These are phyloP conservation scores for Zoanthus sociatus DNA, from an alignment of 92 coral and sea anemone species.

Conservation along the genomic window DNA sequence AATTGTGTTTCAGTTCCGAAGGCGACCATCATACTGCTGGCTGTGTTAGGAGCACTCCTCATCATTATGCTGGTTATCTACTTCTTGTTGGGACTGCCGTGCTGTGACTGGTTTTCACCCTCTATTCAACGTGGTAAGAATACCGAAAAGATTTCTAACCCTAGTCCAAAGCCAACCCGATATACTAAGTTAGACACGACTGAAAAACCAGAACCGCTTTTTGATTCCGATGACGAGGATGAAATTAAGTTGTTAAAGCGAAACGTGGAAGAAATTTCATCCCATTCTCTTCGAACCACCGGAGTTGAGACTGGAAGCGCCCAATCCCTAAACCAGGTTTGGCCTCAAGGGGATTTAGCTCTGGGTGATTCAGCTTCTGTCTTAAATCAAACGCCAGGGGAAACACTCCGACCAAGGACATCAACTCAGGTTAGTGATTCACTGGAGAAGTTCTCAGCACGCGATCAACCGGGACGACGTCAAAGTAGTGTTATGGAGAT, in stretches of 20 bases:
- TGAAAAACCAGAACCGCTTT: constrained; percentile 25
- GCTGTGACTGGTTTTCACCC: neutral
- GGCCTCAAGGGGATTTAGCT: constrained; percentile 35
- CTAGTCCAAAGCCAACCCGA: constrained; percentile 15
- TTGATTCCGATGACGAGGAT: constrained; percentile 40
- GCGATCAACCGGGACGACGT: neutral
- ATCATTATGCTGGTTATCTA: constrained; percentile 20
- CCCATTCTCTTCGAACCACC: constrained; percentile 15
- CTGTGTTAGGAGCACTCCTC: constrained; percentile 17
- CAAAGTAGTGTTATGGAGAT: neutral
- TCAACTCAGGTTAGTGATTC: constrained; percentile 5
- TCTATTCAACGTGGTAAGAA: neutral
- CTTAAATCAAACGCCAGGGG: constrained; percentile 8
- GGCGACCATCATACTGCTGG: constrained; percentile 28
- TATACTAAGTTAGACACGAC: constrained; percentile 19
- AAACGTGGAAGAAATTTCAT: neutral
- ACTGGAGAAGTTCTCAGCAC: neutral
- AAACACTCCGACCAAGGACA: neutral
- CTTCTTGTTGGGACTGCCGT: constrained; percentile 16
- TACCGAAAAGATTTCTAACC: neutral
- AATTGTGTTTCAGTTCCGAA: constrained; percentile 27
- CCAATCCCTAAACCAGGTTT: constrained; percentile 17
- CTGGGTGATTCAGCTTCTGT: constrained; percentile 40
- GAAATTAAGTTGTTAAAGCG: neutral
- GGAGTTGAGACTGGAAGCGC: constrained; percentile 34